Conservation (phyloP, 2,888 invertebrate genomes). For the Oscheius myriophilus region DNA sequence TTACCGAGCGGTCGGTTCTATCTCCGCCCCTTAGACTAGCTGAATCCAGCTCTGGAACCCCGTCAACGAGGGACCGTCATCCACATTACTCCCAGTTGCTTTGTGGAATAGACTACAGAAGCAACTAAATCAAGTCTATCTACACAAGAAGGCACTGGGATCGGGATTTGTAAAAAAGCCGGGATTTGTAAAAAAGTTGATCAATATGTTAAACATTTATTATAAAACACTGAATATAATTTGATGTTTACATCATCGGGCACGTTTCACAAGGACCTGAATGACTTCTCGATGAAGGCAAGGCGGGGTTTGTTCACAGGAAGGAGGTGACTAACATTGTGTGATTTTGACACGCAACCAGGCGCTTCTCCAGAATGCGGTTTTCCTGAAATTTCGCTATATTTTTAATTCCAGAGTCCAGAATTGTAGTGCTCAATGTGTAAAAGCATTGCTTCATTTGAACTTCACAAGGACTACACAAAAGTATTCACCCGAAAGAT, state of each 20-base stretch:
- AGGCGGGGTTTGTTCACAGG: constrained; percentile 43
- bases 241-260: constrained; percentile 24
- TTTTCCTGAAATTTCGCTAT: constrained; percentile 74
- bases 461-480: not conserved
- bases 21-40: too few relatives aligned
- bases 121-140: too few relatives aligned
- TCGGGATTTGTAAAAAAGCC: too few relatives aligned
- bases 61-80: too few relatives aligned
- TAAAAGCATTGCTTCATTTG: too few relatives aligned
- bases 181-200: too few relatives aligned
- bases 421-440: not conserved
- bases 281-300: constrained; percentile 15
- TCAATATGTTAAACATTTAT: too few relatives aligned
- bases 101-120: too few relatives aligned
- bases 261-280: constrained; percentile 20
- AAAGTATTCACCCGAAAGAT: constrained; percentile 8
- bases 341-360: constrained; percentile 76
- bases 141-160: too few relatives aligned
- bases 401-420: not conserved
- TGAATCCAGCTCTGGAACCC: too few relatives aligned
- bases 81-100: too few relatives aligned
- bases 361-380: constrained; percentile 75
- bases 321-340: constrained; percentile 76
- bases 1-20: too few relatives aligned
- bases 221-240: not conserved